phyloP scores from a whole-genome alignment of 2,797 vertebrate genomes.

The Pseudocheirus occidentalis region DNA sequence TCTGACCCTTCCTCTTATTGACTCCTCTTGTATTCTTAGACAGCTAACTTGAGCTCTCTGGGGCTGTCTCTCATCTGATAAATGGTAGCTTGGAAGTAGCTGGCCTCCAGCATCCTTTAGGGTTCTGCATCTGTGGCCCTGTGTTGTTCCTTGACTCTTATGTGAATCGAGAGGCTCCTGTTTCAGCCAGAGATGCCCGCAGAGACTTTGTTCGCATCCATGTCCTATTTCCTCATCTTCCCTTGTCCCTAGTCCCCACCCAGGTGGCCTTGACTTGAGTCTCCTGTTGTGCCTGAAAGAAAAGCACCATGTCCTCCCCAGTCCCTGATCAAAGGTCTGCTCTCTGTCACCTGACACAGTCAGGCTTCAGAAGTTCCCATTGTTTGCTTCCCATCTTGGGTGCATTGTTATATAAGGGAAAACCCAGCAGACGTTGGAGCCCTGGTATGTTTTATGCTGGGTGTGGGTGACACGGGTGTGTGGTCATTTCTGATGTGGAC shows the following conservation, averaged over 20 bases:
- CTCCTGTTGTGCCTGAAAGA: neutral
- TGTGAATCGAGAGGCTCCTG: neutral
- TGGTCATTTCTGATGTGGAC: neutral
- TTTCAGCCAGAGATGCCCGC: neutral
- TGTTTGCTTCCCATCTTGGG: accelerated
- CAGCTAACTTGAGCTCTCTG: neutral
- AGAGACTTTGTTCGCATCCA: neutral
- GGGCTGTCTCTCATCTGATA: neutral
- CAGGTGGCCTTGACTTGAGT: neutral
- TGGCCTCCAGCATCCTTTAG: neutral
- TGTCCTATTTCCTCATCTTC: neutral
- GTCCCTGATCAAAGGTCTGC: neutral
- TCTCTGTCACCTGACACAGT: neutral
- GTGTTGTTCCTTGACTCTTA: neutral
- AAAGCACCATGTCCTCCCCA: neutral
- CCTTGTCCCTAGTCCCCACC: neutral
- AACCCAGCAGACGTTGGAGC: neutral
- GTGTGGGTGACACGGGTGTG: neutral
- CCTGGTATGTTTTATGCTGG: neutral
- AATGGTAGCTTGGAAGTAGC: neutral
- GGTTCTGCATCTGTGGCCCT: too few relatives aligned
- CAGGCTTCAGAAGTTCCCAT: neutral
- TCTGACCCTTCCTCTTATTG: neutral
- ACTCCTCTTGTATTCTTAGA: neutral
- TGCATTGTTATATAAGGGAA: neutral